These are phyloP conservation scores for Zenarchopterus dispar DNA, from an alignment of 2,797 vertebrate genomes.

Conservation along the genomic window DNA sequence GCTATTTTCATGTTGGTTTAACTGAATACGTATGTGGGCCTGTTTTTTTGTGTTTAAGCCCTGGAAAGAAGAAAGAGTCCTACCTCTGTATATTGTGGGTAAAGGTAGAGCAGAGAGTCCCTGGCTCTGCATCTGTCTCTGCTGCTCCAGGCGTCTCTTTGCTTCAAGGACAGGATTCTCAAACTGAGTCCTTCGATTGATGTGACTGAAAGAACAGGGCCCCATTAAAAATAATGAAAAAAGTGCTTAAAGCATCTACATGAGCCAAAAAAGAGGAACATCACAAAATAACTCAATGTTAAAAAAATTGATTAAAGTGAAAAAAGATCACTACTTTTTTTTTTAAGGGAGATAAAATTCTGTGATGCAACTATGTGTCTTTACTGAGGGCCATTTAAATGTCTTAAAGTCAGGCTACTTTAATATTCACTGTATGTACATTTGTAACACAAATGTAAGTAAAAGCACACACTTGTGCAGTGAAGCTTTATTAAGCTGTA, in stretches of 20 bases:
- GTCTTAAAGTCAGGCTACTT: too few relatives aligned
- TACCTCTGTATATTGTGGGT: constrained; percentile 83
- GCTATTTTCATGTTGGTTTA: constrained; percentile 23
- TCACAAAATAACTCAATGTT: too few relatives aligned
- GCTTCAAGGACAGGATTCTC: constrained; percentile 99
- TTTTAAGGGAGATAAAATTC: too few relatives aligned
- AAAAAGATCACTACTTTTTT: too few relatives aligned
- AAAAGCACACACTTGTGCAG: too few relatives aligned
- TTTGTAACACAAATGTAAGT: too few relatives aligned
- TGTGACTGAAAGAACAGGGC: constrained; percentile 86
- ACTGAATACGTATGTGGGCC: constrained; percentile 1
- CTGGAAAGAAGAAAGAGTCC: neutral
- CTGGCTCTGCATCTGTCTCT: constrained; percentile 95
- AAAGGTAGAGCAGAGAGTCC: constrained; percentile 94
- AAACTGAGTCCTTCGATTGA: constrained; percentile 99
- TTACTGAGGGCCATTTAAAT: too few relatives aligned
- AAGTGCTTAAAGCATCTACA: neutral
- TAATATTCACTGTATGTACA: too few relatives aligned
- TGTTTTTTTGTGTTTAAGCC: constrained; percentile 18
- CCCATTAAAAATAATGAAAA: constrained; percentile 12
- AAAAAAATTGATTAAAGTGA: too few relatives aligned
- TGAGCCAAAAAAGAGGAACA: too few relatives aligned
- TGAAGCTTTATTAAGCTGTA: too few relatives aligned
- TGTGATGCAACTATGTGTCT: too few relatives aligned
- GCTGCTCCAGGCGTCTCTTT: constrained; percentile 96